Evolutionary conservation across 2,113 vertebrate genomes (phyloP).

Genomic region (Quiscalus mexicanus): DNA sequence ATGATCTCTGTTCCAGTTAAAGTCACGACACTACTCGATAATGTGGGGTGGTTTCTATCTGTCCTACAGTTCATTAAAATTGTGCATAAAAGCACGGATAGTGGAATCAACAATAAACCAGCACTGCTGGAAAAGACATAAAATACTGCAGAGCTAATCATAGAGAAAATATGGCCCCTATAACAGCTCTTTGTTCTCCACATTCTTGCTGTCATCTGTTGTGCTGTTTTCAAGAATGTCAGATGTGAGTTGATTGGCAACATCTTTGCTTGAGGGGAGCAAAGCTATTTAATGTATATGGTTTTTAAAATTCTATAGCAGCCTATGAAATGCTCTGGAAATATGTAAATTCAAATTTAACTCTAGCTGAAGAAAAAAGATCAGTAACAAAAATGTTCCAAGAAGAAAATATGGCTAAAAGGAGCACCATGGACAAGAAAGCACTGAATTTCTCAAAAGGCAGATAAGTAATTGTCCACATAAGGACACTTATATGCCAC

Average conservation of each 20-base stretch:
- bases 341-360: not conserved
- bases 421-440: not conserved
- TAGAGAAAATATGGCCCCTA: conserved; percentile 2
- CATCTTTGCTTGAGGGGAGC: not conserved
- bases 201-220: conserved; percentile 30
- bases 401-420: not conserved
- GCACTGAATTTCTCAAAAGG: not conserved
- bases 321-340: not conserved
- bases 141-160: conserved; percentile 33
- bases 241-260: conserved; percentile 38
- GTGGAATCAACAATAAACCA: conserved; percentile 23
- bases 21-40: not conserved
- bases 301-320: not conserved
- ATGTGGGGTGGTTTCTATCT: not conserved
- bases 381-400: not conserved
- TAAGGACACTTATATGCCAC: not conserved
- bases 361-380: not conserved
- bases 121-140: conserved; percentile 21
- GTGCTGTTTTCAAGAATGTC: conserved; percentile 3
- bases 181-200: conserved; percentile 32
- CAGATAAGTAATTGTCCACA: not conserved
- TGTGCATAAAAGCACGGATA: not conserved
- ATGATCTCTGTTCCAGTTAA: not conserved
- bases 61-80: conserved; percentile 38
- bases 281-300: not conserved